Percentiles rank a stretch among this genome's conserved stretches.
These are phyloP conservation scores for Apeira syringaria DNA, from an alignment of 2,888 invertebrate genomes.

Conservation along the genomic window DNA sequence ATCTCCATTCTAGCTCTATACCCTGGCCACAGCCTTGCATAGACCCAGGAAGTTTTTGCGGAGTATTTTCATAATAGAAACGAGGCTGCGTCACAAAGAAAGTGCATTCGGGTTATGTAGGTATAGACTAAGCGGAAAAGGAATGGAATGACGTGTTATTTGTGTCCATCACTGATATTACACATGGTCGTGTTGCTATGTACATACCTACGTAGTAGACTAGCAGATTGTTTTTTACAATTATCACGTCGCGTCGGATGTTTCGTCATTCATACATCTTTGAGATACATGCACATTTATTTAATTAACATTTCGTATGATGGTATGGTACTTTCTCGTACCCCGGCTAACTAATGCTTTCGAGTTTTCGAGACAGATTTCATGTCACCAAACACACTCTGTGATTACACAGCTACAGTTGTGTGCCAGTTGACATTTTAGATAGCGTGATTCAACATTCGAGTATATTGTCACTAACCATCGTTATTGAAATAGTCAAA, in stretches of 20 bases:
- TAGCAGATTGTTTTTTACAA: not conserved
- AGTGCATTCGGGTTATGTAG: slow-evolving; percentile 66
- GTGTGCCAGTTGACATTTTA: no score
- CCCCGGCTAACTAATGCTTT: no score
- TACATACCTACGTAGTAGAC: not conserved
- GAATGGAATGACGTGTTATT: slow-evolving; percentile 41
- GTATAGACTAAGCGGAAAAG: slow-evolving; percentile 51
- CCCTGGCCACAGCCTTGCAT: slow-evolving; percentile 40
- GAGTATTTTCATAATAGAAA: slow-evolving; percentile 53
- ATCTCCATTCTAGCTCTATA: slow-evolving; percentile 57
- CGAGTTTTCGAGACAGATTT: no score
- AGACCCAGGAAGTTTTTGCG: slow-evolving; percentile 66
- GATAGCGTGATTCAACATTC: no score
- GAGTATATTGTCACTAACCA: no score
- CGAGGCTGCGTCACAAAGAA: slow-evolving; percentile 55
- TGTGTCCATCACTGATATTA: slow-evolving; percentile 64
- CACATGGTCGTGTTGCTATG: not conserved
- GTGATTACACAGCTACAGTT: no score
- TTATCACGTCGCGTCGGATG: not conserved
- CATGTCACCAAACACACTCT: no score
- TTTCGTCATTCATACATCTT: no score
- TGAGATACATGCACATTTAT: no score
- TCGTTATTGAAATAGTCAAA: no score
- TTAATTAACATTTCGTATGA: no score
- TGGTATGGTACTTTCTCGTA: no score